Conservation (phyloP, 2,113 vertebrate genomes). For the Trachemys scripta region DNA sequence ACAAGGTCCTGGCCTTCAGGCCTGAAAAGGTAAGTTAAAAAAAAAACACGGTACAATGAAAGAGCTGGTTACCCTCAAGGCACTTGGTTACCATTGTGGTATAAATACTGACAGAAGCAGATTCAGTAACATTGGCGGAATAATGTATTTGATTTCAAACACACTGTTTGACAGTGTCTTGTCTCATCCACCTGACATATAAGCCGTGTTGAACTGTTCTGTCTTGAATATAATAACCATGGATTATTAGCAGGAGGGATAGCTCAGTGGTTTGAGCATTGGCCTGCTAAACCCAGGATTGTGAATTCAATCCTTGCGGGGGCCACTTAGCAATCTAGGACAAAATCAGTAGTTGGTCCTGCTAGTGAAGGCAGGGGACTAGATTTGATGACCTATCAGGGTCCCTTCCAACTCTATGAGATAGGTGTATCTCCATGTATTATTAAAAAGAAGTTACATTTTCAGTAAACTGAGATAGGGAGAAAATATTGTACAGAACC, state of each 20-base stretch:
- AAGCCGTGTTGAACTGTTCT: neutral
- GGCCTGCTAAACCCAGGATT: no score
- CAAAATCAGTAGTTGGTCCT: no score
- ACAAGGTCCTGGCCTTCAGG: neutral
- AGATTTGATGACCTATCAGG: no score
- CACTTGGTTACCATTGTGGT: neutral
- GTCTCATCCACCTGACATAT: neutral
- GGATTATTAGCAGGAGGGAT: neutral
- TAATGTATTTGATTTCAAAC: conserved; percentile 31
- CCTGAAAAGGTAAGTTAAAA: conserved; percentile 23
- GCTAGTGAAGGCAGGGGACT: no score
- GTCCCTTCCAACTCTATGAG: no score
- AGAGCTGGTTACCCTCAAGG: neutral
- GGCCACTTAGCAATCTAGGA: no score
- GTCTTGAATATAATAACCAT: neutral
- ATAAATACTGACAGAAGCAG: neutral
- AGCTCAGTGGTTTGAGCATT: no score
- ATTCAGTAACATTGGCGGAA: neutral
- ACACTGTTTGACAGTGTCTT: neutral
- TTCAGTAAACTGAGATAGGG: neutral
- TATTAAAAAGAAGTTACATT: neutral
- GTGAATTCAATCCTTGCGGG: no score
- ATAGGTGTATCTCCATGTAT: no score
- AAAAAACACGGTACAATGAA: neutral
- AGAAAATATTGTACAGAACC: neutral